A percentile compares a stretch with the other conserved stretches of the same genome.
Conservation (phyloP, 1,140 invertebrate genomes). For the Sinella curviseta region DNA sequence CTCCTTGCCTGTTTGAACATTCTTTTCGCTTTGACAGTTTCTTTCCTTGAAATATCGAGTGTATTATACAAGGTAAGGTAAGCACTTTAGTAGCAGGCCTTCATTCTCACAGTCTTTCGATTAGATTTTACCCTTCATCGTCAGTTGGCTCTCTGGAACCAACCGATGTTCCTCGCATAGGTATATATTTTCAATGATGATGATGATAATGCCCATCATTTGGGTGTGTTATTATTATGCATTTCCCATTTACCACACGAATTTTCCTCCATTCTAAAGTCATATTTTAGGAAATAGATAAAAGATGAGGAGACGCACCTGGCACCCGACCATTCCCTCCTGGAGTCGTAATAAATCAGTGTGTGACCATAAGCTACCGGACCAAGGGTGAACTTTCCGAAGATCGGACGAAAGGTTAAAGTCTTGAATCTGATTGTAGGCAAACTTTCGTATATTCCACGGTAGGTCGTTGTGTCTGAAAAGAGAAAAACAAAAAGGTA, state of each 20-base stretch:
- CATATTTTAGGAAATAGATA: constrained; percentile 18
- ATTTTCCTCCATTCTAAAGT: not conserved
- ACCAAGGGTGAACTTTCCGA: constrained; percentile 51
- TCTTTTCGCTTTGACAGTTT: too few relatives aligned
- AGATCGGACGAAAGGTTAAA: constrained; percentile 51
- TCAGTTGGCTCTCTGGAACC: not conserved
- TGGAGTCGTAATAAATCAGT: constrained; percentile 52
- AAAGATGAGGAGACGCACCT: constrained; percentile 43
- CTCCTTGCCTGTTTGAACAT: too few relatives aligned
- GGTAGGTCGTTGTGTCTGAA: constrained; percentile 60
- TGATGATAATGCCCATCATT: too few relatives aligned
- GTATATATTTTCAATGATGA: not conserved
- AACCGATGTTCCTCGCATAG: not conserved
- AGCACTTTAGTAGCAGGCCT: not conserved
- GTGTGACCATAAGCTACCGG: constrained; percentile 52
- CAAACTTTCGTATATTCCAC: constrained; percentile 56
- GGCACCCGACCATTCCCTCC: constrained; percentile 52
- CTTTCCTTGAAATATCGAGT: too few relatives aligned
- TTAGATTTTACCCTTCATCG: not conserved
- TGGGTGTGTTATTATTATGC: not conserved
- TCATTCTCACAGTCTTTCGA: not conserved
- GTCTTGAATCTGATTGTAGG: constrained; percentile 52
- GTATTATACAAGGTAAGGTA: not conserved
- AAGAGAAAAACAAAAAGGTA: constrained; percentile 33
- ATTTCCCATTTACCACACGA: not conserved